Evolutionary conservation across 2,113 vertebrate genomes (phyloP), one percentile per base, ranked within the genome.

Genomic region (Centrocercus urophasianus): DNA sequence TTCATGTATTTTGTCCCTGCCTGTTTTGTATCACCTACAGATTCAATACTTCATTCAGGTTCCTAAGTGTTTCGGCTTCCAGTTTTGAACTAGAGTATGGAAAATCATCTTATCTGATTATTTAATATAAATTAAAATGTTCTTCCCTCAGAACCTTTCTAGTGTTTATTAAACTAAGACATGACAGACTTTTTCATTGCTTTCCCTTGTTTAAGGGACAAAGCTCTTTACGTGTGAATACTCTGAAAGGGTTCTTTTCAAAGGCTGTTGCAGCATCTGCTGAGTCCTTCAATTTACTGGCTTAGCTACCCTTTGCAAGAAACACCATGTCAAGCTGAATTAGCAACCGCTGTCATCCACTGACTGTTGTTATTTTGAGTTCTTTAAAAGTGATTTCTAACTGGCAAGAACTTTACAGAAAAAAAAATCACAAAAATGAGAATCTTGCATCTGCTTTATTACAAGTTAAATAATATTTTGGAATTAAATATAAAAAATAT

Each of bases 21-120:
- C 28, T 42, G 28, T 54, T 74, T 63, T 48, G 24, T 54, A 9
- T 54, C 34, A 36, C 34, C 34, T 32, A 11, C 40, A 63, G 19
- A 69, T 54, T n/a, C 24, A 66, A 52, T 43, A 40, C 24, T 69
- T 34, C 11, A 15, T 19, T 61, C 20, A 0, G 0, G 21, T 52
- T 48, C 34, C 13, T 42, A 42, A 56, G n/a, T 27, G 30, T 69
- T 42, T 69, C 15, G 34, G 67, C 63, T 80, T 75, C 69, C 16
- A 19, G 56, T 57, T 69, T 56, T 63, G 47, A 63, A 27, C 9
- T 8, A 1, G 21, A 61, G 61, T 10, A 22, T 3, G 7, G 17
- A 48, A 61, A 75, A 32, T 4, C 47, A 5, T 5, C 6, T 12
- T 59, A 22, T 43, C n/a, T 61, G 38, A 54, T 61, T 25, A 42